Evolutionary conservation across 2,888 invertebrate species (phyloP), one percentile per base, ranked within the genome.

Genomic region (Aquatica leii): DNA sequence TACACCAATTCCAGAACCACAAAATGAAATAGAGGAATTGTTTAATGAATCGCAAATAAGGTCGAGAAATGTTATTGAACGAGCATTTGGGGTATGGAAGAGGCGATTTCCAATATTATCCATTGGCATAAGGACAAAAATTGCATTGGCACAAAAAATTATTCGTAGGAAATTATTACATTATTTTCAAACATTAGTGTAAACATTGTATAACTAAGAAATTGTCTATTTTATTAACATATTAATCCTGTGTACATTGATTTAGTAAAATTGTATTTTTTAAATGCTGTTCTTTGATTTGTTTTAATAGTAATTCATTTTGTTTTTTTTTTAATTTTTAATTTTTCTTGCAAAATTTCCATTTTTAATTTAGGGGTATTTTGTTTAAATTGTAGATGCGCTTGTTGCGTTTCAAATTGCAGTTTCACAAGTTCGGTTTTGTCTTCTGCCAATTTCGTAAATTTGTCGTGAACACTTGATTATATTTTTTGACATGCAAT

Each of bases 81-180:
- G 34, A 14, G 14, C 12, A 15, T 35, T 34, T 35, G 51, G 35
- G 11, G 51, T 51, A 11, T 51, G 51, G 51, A 51, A 51, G 35
- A 51, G 35, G 14, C 1, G 17, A 14, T 51, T 51, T 51, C 51
- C 51, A 8, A 15, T 34, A 15, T 35, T 51, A 9, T 51, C 51
- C 6, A 11, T 51, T 9, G 35, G 51, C 11, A 34, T 51, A 12
- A 1, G 35, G 17, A 11, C 24, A 17, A 6, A 9, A 1, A 14
- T 15, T 17, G 15, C 24, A 15, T 11, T 15, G 14, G 11, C 17
- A 35, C 9, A 34, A 15, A 14, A 5, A 15, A 15, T 51, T 35
- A 15, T 51, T 37, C 37, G 37, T 37, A 37, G 37, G 37, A 12
- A 37, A 37, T 37, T 37, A 37, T 37, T 37, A 37, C 3, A 37